Conservation (phyloP, 1,140 invertebrate genomes). For the Tetragonula clypearis region DNA sequence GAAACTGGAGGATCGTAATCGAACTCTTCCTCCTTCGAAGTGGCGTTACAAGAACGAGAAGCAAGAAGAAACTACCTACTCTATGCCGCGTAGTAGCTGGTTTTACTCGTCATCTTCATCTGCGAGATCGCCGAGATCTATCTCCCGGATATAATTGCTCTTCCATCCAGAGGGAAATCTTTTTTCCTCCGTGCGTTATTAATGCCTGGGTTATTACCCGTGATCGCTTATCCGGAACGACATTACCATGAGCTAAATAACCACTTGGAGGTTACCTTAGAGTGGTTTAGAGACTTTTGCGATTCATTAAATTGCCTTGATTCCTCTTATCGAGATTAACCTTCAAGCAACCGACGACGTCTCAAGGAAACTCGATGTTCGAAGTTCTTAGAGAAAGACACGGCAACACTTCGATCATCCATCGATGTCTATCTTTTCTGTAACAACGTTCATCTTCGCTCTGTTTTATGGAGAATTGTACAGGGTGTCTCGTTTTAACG, state of each 20-base stretch:
- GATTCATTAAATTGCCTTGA: background rate
- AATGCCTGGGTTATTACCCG: background rate
- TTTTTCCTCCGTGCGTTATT: background rate
- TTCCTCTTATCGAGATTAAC: background rate
- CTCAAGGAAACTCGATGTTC: too few relatives aligned
- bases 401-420: too few relatives aligned
- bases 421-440: too few relatives aligned
- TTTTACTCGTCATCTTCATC: background rate
- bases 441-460: too few relatives aligned
- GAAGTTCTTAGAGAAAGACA: too few relatives aligned
- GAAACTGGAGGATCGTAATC: conserved; percentile 32
- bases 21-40: background rate
- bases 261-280: background rate
- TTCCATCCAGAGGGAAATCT: too few relatives aligned
- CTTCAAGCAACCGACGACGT: background rate
- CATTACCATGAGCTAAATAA: conserved; percentile 20
- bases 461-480: too few relatives aligned
- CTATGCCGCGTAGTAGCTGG: background rate
- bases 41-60: background rate
- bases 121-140: background rate
- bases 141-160: background rate
- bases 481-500: too few relatives aligned
- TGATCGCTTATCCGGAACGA: conserved; percentile 9
- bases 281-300: background rate
- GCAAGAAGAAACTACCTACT: too few relatives aligned